phyloP scores from a whole-genome alignment of 92 coral and sea anemone species.

The Muricea muricata region DNA sequence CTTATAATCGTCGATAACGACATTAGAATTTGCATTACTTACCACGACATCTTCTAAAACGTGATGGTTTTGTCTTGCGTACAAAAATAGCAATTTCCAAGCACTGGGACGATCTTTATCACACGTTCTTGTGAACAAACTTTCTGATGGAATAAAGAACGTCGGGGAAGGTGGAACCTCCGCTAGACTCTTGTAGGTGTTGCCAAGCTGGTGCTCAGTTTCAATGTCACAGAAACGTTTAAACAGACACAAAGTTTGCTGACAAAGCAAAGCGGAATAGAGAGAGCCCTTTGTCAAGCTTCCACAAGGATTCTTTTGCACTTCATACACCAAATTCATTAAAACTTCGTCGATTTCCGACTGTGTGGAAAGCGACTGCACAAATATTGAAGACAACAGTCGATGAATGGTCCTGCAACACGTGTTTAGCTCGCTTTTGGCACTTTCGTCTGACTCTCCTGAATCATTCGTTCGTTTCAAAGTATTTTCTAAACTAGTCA shows the following conservation, averaged over 20 bases:
- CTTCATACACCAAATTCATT: conserved; percentile 66
- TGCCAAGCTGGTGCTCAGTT: conserved; percentile 68
- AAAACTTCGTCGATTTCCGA: conserved; percentile 69
- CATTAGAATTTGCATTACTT: conserved; percentile 27
- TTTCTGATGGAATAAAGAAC: conserved; percentile 46
- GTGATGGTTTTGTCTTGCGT: conserved; percentile 76
- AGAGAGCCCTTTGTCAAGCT: conserved; percentile 71
- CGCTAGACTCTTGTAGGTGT: conserved; percentile 10
- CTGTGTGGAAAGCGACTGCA: conserved; percentile 69
- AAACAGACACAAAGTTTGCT: conserved; percentile 69
- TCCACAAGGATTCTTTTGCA: conserved; percentile 31
- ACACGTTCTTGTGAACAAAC: conserved; percentile 75
- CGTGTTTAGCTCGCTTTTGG: conserved; percentile 8
- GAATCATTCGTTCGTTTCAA: conserved; percentile 20
- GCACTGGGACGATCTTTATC: conserved; percentile 72
- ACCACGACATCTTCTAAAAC: conserved; percentile 89
- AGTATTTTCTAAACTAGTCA: background rate
- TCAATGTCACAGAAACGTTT: conserved; percentile 79
- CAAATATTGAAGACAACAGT: conserved; percentile 77
- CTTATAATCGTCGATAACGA: background rate
- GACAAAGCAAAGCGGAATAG: conserved; percentile 78
- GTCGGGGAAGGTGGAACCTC: conserved; percentile 6
- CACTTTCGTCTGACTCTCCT: background rate
- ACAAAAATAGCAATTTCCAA: conserved; percentile 80
- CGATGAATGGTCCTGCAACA: conserved; percentile 57